A percentile compares a stretch with the other conserved stretches of the same genome.
Conservation (phyloP, 2,797 vertebrate species). For the Chaunax sp. region DNA sequence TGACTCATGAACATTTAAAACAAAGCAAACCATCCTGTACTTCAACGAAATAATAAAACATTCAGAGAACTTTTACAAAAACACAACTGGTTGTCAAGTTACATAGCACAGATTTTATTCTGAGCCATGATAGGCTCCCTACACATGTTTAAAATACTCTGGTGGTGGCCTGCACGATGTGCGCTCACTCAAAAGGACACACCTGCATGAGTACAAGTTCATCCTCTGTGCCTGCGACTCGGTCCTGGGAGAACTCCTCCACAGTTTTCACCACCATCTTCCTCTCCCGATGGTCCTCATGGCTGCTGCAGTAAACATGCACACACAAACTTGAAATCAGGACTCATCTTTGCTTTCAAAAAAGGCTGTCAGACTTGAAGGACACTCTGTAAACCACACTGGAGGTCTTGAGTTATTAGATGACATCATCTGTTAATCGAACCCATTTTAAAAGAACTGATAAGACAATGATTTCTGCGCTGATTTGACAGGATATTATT, state of each 20-base stretch:
- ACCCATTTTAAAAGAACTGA: neutral
- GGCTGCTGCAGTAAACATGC: conserved; percentile 74
- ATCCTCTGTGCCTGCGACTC: conserved; percentile 85
- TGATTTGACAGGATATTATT: neutral
- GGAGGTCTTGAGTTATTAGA: neutral
- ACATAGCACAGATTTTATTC: neutral
- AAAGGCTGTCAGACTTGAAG: neutral
- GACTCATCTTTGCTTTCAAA: neutral
- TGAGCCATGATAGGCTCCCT: neutral
- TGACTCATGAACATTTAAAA: neutral
- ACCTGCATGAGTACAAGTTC: conserved; percentile 87
- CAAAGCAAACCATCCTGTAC: neutral
- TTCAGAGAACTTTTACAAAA: too few species aligned
- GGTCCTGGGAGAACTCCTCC: conserved; percentile 88
- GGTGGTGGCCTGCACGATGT: neutral
- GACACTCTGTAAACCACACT: neutral
- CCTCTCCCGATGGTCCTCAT: conserved; percentile 83
- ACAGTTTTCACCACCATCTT: conserved; percentile 86
- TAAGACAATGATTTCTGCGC: neutral
- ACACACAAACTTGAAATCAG: conserved; percentile 2
- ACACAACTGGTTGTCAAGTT: neutral
- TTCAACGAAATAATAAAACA: neutral
- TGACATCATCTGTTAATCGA: neutral
- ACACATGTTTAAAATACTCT: neutral
- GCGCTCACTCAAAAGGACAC: conserved; percentile 6